Evolutionary conservation across 2,888 invertebrate genomes (phyloP).

Genomic region (Apoda limacodes): DNA sequence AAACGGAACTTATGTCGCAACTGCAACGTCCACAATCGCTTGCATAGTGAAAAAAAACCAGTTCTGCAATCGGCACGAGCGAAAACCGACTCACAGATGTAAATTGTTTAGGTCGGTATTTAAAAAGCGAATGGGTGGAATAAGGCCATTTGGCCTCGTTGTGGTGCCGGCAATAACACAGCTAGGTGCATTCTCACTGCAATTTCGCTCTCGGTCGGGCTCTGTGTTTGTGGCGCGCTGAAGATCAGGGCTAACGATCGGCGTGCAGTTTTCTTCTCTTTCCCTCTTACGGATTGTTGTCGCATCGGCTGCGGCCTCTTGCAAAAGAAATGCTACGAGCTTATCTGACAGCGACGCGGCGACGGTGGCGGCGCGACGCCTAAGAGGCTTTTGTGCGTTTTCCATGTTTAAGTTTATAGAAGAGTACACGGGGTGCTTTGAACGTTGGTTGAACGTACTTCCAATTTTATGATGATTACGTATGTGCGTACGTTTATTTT

Average conservation of each 20-base stretch:
- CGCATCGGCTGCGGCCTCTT: too few species aligned
- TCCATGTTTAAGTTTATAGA: conserved; percentile 68
- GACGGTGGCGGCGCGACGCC: conserved; percentile 42
- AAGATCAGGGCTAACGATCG: conserved; percentile 71
- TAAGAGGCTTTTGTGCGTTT: conserved; percentile 69
- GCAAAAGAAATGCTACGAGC: conserved; percentile 67
- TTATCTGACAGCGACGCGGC: conserved; percentile 65
- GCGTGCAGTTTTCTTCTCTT: conserved; percentile 42
- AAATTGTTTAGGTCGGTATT: conserved; percentile 28
- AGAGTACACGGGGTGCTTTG: conserved; percentile 61
- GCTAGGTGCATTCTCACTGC: conserved; percentile 69
- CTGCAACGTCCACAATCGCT: conserved; percentile 59
- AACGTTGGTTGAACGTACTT: conserved; percentile 52
- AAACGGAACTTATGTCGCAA: conserved; percentile 58
- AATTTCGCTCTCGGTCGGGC: conserved; percentile 70
- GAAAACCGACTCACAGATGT: conserved; percentile 30
- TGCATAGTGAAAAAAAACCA: conserved; percentile 55
- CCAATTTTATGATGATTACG: too few species aligned
- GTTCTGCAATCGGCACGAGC: conserved; percentile 31
- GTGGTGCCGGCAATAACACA: conserved; percentile 57
- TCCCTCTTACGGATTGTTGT: conserved; percentile 38
- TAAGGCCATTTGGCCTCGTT: conserved; percentile 49
- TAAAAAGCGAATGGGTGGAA: conserved; percentile 21
- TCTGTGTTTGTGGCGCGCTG: conserved; percentile 70
- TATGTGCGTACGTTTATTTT: too few species aligned